Evolutionary conservation across 2,113 vertebrate genomes (phyloP).

Genomic region (Phodopus roborovskii): DNA sequence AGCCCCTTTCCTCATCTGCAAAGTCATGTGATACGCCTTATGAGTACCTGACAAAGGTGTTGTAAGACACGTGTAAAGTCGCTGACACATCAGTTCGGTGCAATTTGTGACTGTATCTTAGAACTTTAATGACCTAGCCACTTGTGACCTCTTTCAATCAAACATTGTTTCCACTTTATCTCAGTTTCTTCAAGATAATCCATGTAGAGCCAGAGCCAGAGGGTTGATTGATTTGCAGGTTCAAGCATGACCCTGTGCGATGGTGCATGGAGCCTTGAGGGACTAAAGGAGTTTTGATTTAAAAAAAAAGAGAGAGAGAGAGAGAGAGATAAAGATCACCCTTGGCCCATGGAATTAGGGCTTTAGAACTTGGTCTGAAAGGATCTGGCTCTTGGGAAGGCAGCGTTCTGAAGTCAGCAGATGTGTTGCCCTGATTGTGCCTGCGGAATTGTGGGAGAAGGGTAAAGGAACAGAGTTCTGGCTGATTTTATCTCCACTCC

Average conservation of each 20-base stretch:
- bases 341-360: neutral
- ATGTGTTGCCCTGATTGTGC: neutral
- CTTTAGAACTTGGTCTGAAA: neutral
- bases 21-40: neutral
- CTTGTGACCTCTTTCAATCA: neutral
- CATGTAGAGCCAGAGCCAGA: neutral
- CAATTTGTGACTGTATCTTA: neutral
- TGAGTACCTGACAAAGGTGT: neutral
- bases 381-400: neutral
- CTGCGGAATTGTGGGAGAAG: neutral
- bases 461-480: neutral
- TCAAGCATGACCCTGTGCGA: neutral
- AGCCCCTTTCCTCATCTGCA: conserved; percentile 15
- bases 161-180: neutral
- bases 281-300: neutral
- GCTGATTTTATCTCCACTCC: neutral
- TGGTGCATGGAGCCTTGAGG: neutral
- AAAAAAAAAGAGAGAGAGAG: neutral
- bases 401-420: neutral
- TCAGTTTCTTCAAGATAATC: neutral
- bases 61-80: neutral
- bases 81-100: neutral
- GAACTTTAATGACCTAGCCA: neutral
- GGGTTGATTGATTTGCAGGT: neutral
- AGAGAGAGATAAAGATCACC: too few species aligned